Evolutionary conservation across 64 coral and sea anemone species (phyloP), one percentile per base, ranked within the genome.

Genomic region (Montipora cactus): DNA sequence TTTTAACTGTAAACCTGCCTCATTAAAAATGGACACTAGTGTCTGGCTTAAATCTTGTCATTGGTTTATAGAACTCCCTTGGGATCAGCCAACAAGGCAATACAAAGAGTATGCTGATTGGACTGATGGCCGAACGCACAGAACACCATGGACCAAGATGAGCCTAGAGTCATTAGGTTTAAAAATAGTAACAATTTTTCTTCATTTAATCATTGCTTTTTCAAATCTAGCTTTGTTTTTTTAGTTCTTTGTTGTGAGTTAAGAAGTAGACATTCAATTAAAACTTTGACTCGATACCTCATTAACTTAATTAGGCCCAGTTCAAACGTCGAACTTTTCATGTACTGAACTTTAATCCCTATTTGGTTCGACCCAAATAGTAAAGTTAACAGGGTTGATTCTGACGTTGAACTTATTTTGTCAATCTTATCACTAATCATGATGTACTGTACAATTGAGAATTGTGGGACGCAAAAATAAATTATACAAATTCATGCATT

Each of bases 81-180:
- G 98, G 98, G 95, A 99, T 81, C 95, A 99, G 59, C 98, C 98
- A 13, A 89, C 98, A 23, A 84, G 52, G 19, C 92, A 92, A 53
- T 94, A 94, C 74, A 96, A 77, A 89, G 98, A 99, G 68, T 99
- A 86, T 23, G 18, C 77, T 79, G 98, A 93, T 59, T 99, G 98
- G 98, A 78, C 70, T 19, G 68, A 96, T 61, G 77, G 81, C 4
- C 94, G 37, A 20, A 19, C 86, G n/a, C 90, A 89, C 21, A 94
- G 83, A 68, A 99, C 98, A 79, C 98, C 98, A 18, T 99, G 98
- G 98, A 77, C 58, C 71, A 99, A 99, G 75, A 96, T 99, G 59
- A 95, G 96, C 51, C 71, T 92, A 50, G 92, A 84, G 11, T 75
- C 87, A 78, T 95, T 95, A 91, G 89, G 94, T 95, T 21, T 23